These are phyloP conservation scores for Drosophila acutilabella DNA, from an alignment of 2,888 invertebrate species.

Conservation along the genomic window DNA sequence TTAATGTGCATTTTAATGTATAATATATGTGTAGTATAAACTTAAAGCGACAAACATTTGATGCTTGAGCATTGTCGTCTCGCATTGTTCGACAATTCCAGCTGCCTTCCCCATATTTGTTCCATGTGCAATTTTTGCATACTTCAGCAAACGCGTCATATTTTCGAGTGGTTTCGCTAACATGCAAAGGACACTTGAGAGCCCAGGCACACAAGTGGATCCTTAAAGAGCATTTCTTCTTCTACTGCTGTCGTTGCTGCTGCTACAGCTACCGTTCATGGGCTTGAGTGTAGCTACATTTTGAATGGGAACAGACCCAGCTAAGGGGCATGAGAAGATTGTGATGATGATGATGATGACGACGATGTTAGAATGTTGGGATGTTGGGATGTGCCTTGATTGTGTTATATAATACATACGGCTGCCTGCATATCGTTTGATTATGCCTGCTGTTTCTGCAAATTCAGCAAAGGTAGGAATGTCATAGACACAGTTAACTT, in stretches of 20 bases:
- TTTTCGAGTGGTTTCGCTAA: constrained; percentile 84
- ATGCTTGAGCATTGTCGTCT: constrained; percentile 38
- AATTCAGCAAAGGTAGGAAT: constrained; percentile 34
- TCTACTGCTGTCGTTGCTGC: constrained; percentile 27
- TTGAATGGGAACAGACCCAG: constrained; percentile 62
- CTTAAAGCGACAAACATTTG: constrained; percentile 64
- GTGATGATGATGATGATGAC: constrained; percentile 38
- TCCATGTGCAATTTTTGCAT: constrained; percentile 83
- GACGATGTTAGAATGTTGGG: constrained; percentile 15
- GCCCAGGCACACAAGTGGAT: constrained; percentile 82
- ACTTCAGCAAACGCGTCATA: constrained; percentile 84
- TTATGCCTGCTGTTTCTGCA: constrained; percentile 63
- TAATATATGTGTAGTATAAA: constrained; percentile 16
- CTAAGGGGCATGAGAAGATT: constrained; percentile 38
- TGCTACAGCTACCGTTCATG: constrained; percentile 53
- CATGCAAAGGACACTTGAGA: constrained; percentile 83
- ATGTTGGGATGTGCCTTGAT: constrained; percentile 22
- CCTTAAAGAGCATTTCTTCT: constrained; percentile 83
- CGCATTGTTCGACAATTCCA: constrained; percentile 38
- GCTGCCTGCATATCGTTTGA: constrained; percentile 18
- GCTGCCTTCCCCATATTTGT: constrained; percentile 62
- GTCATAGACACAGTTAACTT: constrained; percentile 18
- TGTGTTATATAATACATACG: constrained; percentile 26
- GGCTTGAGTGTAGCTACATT: constrained; percentile 75
- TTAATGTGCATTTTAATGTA: constrained; percentile 42